phyloP scores from a whole-genome alignment of 1,140 invertebrate species.

The Ceratina japonica region DNA sequence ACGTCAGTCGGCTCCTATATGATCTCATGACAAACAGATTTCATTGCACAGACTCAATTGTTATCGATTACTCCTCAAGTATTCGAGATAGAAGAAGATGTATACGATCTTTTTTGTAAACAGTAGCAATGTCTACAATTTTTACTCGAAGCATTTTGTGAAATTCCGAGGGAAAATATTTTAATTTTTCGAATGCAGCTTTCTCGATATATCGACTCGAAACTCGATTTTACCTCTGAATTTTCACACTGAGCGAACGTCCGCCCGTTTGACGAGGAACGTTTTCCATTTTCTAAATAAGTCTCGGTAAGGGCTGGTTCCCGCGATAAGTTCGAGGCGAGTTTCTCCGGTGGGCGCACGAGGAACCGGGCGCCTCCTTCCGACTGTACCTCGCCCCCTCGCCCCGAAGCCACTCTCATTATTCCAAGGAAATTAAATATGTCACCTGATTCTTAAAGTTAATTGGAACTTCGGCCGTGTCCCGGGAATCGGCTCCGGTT shows the following conservation, averaged over 20 bases:
- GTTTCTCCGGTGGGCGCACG: constrained; percentile 54
- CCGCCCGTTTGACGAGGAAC: constrained; percentile 41
- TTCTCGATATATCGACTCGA: neutral
- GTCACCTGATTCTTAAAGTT: constrained; percentile 76
- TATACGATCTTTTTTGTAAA: too few relatives aligned
- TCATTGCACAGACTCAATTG: too few relatives aligned
- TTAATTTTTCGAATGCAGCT: neutral
- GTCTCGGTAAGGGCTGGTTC: constrained; percentile 27
- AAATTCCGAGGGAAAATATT: too few relatives aligned
- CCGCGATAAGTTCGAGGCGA: constrained; percentile 67
- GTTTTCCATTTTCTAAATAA: constrained; percentile 62
- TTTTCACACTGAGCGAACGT: neutral
- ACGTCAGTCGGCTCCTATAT: too few relatives aligned
- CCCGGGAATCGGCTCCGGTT: constrained; percentile 56
- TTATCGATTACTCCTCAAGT: too few relatives aligned
- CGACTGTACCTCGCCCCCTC: constrained; percentile 71
- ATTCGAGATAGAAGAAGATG: too few relatives aligned
- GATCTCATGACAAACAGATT: too few relatives aligned
- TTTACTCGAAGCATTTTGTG: too few relatives aligned
- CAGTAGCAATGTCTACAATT: too few relatives aligned
- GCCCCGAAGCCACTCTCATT: constrained; percentile 70
- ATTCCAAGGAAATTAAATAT: constrained; percentile 76
- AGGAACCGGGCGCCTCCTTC: constrained; percentile 67
- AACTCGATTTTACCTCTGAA: neutral
- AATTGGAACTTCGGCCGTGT: constrained; percentile 70